These are phyloP conservation scores for Drosophila merina DNA, from an alignment of 2,888 invertebrate genomes.

Conservation along the genomic window DNA sequence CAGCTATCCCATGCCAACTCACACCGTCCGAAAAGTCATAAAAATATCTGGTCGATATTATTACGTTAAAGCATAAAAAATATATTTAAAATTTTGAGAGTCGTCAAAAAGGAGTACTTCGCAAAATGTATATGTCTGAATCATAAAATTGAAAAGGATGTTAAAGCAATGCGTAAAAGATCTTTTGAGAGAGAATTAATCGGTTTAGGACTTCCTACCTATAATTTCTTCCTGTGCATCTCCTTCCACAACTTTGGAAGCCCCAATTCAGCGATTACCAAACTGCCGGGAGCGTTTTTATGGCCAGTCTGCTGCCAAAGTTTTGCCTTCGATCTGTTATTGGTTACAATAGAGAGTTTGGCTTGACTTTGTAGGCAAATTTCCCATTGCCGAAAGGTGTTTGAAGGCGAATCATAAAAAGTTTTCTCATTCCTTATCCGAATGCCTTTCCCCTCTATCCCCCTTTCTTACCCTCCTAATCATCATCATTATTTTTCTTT, in stretches of 20 bases:
- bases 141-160: neutral
- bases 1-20: constrained; percentile 5
- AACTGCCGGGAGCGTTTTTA: constrained; percentile 54
- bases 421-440: constrained; percentile 31
- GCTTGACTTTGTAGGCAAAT: constrained; percentile 41
- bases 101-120: neutral
- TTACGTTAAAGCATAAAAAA: neutral
- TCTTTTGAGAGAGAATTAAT: neutral
- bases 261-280: constrained; percentile 39
- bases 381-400: constrained; percentile 43
- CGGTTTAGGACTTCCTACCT: neutral
- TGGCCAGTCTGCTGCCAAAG: constrained; percentile 44
- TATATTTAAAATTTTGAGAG: neutral
- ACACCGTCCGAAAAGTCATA: neutral
- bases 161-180: neutral
- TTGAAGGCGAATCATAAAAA: constrained; percentile 41
- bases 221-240: constrained; percentile 3
- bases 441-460: neutral
- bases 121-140: neutral
- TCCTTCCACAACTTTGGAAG: neutral
- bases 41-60: constrained; percentile 6
- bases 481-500: constrained; percentile 18
- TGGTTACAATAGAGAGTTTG: constrained; percentile 42
- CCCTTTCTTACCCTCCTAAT: constrained; percentile 7
- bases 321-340: constrained; percentile 44